Evolutionary conservation across 2,888 invertebrate species (phyloP), one percentile per base, ranked within the genome.

Genomic region (Leptinotarsa peninsularis): DNA sequence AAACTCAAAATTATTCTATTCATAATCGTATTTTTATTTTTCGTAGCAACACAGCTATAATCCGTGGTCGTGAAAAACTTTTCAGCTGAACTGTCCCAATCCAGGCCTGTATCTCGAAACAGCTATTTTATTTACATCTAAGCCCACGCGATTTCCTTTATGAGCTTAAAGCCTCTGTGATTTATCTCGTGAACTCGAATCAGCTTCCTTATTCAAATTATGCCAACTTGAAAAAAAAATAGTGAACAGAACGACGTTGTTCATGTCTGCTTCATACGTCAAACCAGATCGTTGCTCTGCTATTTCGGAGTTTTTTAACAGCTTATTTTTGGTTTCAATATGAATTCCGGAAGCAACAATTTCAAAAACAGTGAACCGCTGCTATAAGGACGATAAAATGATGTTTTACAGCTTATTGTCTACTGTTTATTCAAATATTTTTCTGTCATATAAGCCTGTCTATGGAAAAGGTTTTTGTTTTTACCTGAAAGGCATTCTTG

Each of bases 91-190:
- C 58, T 58, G 14, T 58, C 23, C 21, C 58, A 23, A 58, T 72
- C 33, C 33, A 49, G 69, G 72, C 58, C 67, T 69, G 72, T 67
- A 76, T 54, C 27, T 66, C 18, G 33, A 63, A 27, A 63, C 63
- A 43, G 33, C 33, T 33, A 63, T 63, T 63, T 63, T 63, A 63
- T 63, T 63, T 13, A 27, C 63, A 43, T 63, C 63, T 63, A 33
- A 43, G 63, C 63, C 63, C 33, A 63, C 63, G 63, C 63, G 33
- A 63, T 63, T 63, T 17, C 63, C 63, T 63, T 63, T 63, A 63
- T 63, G 33, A 63, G 63, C 33, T n/a, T 63, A 33, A 63, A 63
- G 63, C 43, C 63, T 63, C 63, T 63, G 63, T 63, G 63, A 63
- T 63, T 63, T 63, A 63, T 63, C 63, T 63, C 63, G 27, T 63